Evolutionary conservation across 2,113 vertebrate species (phyloP).

Genomic region (Ammodytes marinus): DNA sequence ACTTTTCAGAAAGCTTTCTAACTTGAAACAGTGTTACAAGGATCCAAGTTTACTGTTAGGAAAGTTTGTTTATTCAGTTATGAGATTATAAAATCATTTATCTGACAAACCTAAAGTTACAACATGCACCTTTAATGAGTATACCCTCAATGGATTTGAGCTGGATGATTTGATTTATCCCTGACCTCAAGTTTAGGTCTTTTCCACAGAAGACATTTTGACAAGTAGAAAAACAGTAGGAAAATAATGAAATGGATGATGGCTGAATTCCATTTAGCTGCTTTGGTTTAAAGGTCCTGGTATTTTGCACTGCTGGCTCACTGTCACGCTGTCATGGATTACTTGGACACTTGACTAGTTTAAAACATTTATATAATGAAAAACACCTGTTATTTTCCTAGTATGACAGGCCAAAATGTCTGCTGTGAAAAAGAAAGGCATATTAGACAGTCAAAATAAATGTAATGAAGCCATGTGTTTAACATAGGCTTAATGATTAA

Average conservation of each 20-base stretch:
- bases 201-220: background rate
- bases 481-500: background rate
- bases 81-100: no score
- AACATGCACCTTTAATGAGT: no score
- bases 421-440: no score
- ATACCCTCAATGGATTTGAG: no score
- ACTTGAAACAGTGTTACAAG: no score
- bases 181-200: background rate
- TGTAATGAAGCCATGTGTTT: no score
- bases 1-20: no score
- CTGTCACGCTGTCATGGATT: background rate
- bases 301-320: background rate
- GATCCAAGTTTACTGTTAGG: no score
- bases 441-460: background rate
- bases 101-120: no score
- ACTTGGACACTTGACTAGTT: background rate
- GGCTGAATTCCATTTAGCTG: conserved; percentile 4
- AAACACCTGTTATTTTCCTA: background rate
- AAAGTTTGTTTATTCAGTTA: no score
- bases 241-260: background rate
- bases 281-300: background rate
- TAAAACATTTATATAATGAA: no score
- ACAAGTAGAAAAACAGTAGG: background rate
- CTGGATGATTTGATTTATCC: background rate
- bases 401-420: background rate